Base-by-base conservation (phyloP, 1,140 invertebrate species). In the Zaprionus taronus region DNA sequence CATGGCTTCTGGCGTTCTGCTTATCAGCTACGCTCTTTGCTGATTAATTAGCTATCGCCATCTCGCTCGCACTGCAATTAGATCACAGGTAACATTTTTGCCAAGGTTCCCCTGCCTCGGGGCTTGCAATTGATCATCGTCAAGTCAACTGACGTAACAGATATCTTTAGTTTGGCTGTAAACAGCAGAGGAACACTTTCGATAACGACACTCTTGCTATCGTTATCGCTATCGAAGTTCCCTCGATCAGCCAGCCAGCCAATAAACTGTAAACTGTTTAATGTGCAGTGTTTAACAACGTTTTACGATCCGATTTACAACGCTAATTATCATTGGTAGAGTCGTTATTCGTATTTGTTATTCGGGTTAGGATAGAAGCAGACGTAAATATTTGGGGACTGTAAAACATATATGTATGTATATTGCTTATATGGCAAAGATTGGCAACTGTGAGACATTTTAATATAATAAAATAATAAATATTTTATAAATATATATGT, bases 11-110 rank as follows among this genome's bases (percentile, higher is more conserved):
- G 24, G 60, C 41, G 31, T 58, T 67, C 41, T 44, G 24, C 65
- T 67, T 67, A 67, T 67, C 65, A 67, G 41, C 15, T 44, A 26
- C 53, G 9, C n/a, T 65, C 20, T 57, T 26, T 58, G 62, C 41
- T 74, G 66, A 74, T 69, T 74, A 74, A 72, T 72, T 72, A 38
- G 20, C 22, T 28, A 4, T 26, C 17, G 11, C 62, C 3, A 20
- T 4, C 5, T 9, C 22, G 15, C 26, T 28, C 20, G n/a, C 60
- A 47, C 24, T 7, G 38, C 58, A 70, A 70, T 70, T 75, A 57
- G 66, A 74, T 74, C 51, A 51, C 22, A 34, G 72, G 56, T 47
- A 68, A 56, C 41, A 58, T 47, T 47, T 47, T 71, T 17, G 41
- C 41, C 71, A 74, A 74, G 72, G 65, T 67, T 74, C 57, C 47